phyloP scores from a whole-genome alignment of 2,888 invertebrate species.

The Caenorhabditis virilis region DNA sequence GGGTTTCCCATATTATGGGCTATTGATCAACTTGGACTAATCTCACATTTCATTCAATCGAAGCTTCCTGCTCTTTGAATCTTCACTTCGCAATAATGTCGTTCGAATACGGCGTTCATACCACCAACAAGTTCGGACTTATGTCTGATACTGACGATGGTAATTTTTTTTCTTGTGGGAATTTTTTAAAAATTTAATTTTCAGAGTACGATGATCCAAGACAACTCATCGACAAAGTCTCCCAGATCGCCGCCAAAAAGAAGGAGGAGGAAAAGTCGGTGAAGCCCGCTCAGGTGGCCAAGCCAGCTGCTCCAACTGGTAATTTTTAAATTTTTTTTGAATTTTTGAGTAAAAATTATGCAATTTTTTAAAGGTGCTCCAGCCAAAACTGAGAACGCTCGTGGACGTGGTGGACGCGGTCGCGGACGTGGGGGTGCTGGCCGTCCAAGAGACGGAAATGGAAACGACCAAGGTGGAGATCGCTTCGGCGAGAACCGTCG shows the following conservation, averaged over 20 bases:
- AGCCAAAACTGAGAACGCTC: slow-evolving; percentile 36
- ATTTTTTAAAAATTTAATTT: too few species aligned
- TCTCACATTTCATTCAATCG: slow-evolving; percentile 19
- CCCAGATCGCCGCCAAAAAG: slow-evolving; percentile 43
- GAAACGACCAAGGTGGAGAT: slow-evolving; percentile 21
- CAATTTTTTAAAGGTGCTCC: slow-evolving; percentile 10
- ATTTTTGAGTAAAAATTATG: not conserved
- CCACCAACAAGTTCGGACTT: slow-evolving; percentile 62
- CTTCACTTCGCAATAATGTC: slow-evolving; percentile 36
- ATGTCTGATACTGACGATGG: slow-evolving; percentile 60
- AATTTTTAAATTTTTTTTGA: slow-evolving; percentile 2
- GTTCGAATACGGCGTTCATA: slow-evolving; percentile 58
- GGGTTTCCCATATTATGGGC: slow-evolving; percentile 50
- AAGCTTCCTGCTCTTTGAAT: slow-evolving; percentile 42
- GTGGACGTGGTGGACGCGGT: slow-evolving; percentile 57
- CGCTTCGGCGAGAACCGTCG: slow-evolving; percentile 44
- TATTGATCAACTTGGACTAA: slow-evolving; percentile 46
- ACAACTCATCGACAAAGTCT: slow-evolving; percentile 51
- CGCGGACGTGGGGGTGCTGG: slow-evolving; percentile 55
- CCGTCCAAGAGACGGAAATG: slow-evolving; percentile 41
- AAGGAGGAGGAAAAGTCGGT: slow-evolving; percentile 47
- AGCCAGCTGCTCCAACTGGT: slow-evolving; percentile 34
- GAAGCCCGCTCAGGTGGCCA: slow-evolving; percentile 45
- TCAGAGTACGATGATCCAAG: slow-evolving; percentile 59
- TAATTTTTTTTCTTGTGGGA: too few species aligned